Conservation (phyloP, 1,140 invertebrate genomes). For the Archegozetes longisetosus region DNA sequence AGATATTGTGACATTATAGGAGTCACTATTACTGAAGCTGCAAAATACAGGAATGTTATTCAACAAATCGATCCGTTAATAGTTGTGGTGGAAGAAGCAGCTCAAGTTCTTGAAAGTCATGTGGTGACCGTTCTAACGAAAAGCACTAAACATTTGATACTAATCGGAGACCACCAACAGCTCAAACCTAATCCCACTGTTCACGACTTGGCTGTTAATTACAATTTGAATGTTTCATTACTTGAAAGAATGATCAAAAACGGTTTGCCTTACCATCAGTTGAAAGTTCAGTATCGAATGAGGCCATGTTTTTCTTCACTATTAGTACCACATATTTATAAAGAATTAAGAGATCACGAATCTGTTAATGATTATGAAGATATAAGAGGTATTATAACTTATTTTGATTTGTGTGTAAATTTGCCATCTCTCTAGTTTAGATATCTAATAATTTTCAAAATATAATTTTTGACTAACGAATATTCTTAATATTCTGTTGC, state of each 20-base stretch:
- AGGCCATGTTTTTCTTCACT: slow-evolving; percentile 16
- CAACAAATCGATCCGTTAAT: slow-evolving; percentile 42
- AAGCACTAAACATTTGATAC: slow-evolving; percentile 56
- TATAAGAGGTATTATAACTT: slow-evolving; percentile 7
- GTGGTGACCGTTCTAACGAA: slow-evolving; percentile 49
- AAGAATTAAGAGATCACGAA: slow-evolving; percentile 14
- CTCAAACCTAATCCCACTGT: slow-evolving; percentile 31
- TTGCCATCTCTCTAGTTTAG: too few relatives aligned
- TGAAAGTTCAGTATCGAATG: slow-evolving; percentile 20
- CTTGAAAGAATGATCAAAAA: slow-evolving; percentile 22
- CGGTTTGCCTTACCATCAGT: slow-evolving; percentile 13
- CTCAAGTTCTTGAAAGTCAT: slow-evolving; percentile 62
- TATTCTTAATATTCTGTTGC: too few relatives aligned
- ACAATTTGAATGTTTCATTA: slow-evolving; percentile 30
- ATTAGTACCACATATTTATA: slow-evolving; percentile 19
- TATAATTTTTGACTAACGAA: too few relatives aligned
- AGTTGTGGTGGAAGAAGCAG: slow-evolving; percentile 65
- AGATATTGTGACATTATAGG: slow-evolving; percentile 37
- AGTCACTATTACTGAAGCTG: slow-evolving; percentile 60
- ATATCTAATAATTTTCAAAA: too few relatives aligned
- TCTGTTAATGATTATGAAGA: slow-evolving; percentile 9
- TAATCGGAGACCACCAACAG: slow-evolving; percentile 48
- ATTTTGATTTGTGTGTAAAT: background rate
- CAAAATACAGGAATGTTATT: slow-evolving; percentile 43
- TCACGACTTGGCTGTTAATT: slow-evolving; percentile 26